Evolutionary conservation across 1,140 invertebrate genomes (phyloP).

Genomic region (Drosophila yakuba): DNA sequence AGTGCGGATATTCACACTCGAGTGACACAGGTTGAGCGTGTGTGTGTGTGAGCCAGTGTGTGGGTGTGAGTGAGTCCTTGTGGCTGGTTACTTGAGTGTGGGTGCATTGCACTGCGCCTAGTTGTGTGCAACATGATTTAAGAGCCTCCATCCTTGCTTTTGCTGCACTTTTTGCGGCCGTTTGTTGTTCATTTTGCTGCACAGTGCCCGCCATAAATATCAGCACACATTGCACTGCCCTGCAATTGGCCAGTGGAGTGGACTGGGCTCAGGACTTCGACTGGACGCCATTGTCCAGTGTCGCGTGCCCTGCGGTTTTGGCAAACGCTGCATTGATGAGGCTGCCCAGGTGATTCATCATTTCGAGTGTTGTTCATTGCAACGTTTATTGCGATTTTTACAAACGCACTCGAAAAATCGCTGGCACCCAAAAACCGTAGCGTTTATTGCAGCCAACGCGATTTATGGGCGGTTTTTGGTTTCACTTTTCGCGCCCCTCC

Average conservation of each 20-base stretch:
- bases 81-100: slow-evolving; percentile 19
- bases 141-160: slow-evolving; percentile 57
- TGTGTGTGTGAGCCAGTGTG: background rate
- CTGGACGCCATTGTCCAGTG: slow-evolving; percentile 16
- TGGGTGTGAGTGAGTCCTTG: slow-evolving; percentile 21
- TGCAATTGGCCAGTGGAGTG: slow-evolving; percentile 18
- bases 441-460: slow-evolving; percentile 41
- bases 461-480: slow-evolving; percentile 41
- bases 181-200: slow-evolving; percentile 71
- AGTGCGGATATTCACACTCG: slow-evolving; percentile 81
- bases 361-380: slow-evolving; percentile 84
- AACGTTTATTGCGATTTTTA: slow-evolving; percentile 84
- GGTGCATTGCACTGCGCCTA: slow-evolving; percentile 67
- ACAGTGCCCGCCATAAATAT: slow-evolving; percentile 61
- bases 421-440: slow-evolving; percentile 19
- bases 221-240: slow-evolving; percentile 44
- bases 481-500: slow-evolving; percentile 2
- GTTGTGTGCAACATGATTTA: slow-evolving; percentile 80
- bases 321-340: slow-evolving; percentile 79
- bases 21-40: slow-evolving; percentile 58
- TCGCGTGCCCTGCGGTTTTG: slow-evolving; percentile 77
- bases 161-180: slow-evolving; percentile 70
- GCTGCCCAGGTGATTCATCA: slow-evolving; percentile 80
- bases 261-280: background rate
- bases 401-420: slow-evolving; percentile 76